Percentiles rank a stretch among this genome's conserved stretches.
These are phyloP conservation scores for Pangasius djambal DNA, from an alignment of 2,797 vertebrate species.

Conservation along the genomic window DNA sequence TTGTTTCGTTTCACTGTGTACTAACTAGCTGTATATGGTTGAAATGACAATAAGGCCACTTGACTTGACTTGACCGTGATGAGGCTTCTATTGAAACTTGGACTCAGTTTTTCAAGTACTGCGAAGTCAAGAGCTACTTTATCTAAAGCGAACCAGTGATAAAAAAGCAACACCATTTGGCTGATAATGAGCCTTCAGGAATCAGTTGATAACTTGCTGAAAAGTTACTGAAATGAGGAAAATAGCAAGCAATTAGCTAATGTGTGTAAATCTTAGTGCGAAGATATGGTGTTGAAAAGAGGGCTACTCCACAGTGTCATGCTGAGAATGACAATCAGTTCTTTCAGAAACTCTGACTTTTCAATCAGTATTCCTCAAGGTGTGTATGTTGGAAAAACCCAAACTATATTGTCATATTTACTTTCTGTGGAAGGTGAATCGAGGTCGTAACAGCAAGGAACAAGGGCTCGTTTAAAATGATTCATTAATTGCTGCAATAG, in stretches of 20 bases:
- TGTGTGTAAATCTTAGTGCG: background rate
- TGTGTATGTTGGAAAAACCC: background rate
- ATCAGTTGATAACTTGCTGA: background rate
- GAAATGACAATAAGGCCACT: too few relatives aligned
- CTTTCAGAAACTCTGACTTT: background rate
- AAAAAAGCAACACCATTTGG: background rate
- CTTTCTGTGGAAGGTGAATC: background rate
- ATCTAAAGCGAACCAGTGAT: background rate
- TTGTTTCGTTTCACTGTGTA: too few relatives aligned
- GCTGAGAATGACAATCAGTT: background rate
- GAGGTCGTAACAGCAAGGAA: slow-evolving; percentile 1
- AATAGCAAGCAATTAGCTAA: background rate
- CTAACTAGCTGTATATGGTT: too few relatives aligned
- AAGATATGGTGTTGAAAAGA: background rate
- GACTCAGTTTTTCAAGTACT: background rate
- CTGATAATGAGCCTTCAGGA: background rate
- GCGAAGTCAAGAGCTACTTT: background rate
- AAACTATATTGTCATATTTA: background rate
- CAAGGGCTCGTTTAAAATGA: background rate
- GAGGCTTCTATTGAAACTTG: background rate
- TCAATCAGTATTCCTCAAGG: background rate
- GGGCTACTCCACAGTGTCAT: background rate
- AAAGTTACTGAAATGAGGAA: background rate
- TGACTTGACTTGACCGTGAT: background rate
- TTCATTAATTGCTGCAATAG: slow-evolving; percentile 13